Percentiles rank a stretch among this genome's conserved stretches.
Evolutionary conservation across 1,140 invertebrate species (phyloP).

Genomic region (Drusus annulatus): DNA sequence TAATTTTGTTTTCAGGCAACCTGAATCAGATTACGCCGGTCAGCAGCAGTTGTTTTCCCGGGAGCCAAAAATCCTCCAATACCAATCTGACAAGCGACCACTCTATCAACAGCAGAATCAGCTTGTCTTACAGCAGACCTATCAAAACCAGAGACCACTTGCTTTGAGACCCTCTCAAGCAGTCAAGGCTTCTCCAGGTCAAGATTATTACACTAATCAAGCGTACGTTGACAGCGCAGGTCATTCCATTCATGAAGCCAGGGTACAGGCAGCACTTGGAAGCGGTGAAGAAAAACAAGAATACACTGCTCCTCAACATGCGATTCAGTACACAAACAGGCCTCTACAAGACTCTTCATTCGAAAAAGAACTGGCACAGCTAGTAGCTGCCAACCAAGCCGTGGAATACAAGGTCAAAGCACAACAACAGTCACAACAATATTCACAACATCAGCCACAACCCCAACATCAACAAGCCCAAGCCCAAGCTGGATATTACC

Average conservation of each 20-base stretch:
- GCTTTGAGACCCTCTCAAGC: slow-evolving; percentile 47
- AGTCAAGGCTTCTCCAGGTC: slow-evolving; percentile 44
- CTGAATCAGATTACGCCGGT: slow-evolving; percentile 37
- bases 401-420: slow-evolving; percentile 52
- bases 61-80: slow-evolving; percentile 50
- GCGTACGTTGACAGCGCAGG: slow-evolving; percentile 38
- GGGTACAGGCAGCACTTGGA: slow-evolving; percentile 54
- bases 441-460: slow-evolving; percentile 25
- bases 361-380: slow-evolving; percentile 55
- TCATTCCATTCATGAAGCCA: slow-evolving; percentile 55
- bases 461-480: slow-evolving; percentile 24
- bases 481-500: slow-evolving; percentile 34
- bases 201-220: slow-evolving; percentile 51
- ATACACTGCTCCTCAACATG: slow-evolving; percentile 2
- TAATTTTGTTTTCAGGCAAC: slow-evolving; percentile 40
- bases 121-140: slow-evolving; percentile 35
- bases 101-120: slow-evolving; percentile 30
- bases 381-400: slow-evolving; percentile 55
- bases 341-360: slow-evolving; percentile 51
- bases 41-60: not conserved
- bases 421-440: slow-evolving; percentile 32
- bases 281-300: slow-evolving; percentile 52
- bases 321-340: slow-evolving; percentile 41
- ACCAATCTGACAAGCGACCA: slow-evolving; percentile 49
- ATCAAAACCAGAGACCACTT: slow-evolving; percentile 48